Conservation (phyloP, 1,140 invertebrate species). For the Manduca sexta region DNA sequence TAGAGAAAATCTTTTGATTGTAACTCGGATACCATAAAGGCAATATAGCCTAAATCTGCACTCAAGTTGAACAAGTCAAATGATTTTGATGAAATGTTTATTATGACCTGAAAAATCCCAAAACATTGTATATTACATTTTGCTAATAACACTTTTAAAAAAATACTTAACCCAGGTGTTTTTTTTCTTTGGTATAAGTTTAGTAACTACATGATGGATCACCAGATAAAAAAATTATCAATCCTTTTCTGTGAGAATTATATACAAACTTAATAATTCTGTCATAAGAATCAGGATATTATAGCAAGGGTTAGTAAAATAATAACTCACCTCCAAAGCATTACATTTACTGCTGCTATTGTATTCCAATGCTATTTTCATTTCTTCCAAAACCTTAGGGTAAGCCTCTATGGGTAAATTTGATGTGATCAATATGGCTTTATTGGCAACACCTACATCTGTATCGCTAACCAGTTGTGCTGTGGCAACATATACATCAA, state of each 20-base stretch:
- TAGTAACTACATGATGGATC: too few species aligned
- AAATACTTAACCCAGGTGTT: too few species aligned
- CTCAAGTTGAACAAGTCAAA: conserved; percentile 74
- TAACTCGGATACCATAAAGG: conserved; percentile 78
- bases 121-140: not conserved
- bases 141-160: too few species aligned
- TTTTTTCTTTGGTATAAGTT: too few species aligned
- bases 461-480: conserved; percentile 75
- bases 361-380: conserved; percentile 67
- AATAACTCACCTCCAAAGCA: conserved; percentile 75
- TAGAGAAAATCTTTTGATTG: conserved; percentile 83
- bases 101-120: conserved; percentile 77
- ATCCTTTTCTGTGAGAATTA: too few species aligned
- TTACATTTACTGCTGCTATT: conserved; percentile 75
- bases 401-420: conserved; percentile 68
- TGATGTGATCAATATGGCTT: conserved; percentile 74
- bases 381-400: conserved; percentile 63
- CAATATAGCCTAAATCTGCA: conserved; percentile 76
- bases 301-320: conserved; percentile 1
- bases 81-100: conserved; percentile 77
- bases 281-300: too few species aligned
- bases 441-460: conserved; percentile 75
- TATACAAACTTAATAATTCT: too few species aligned
- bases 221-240: too few species aligned
- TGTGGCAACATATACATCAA: conserved; percentile 71